These are phyloP conservation scores for Brachystomella parvula DNA, from an alignment of 1,140 invertebrate genomes.

Conservation along the genomic window DNA sequence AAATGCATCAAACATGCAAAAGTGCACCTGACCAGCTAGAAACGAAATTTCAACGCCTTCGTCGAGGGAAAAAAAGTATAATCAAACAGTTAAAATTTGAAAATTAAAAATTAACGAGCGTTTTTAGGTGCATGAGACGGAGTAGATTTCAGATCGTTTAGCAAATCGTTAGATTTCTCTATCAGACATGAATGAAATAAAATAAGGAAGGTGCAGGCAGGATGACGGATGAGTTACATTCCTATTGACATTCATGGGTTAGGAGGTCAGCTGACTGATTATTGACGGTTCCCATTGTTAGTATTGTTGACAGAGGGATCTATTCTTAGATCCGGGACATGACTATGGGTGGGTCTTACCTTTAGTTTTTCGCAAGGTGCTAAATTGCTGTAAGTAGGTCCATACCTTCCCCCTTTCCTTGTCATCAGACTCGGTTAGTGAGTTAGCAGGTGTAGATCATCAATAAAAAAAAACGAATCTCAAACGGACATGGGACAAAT, in stretches of 20 bases:
- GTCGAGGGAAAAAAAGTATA: not conserved
- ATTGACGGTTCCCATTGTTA: not conserved
- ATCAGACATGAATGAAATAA: too few species aligned
- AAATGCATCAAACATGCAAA: too few species aligned
- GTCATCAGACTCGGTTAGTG: not conserved
- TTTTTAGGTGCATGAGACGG: not conserved
- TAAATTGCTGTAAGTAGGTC: not conserved
- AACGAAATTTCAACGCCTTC: too few species aligned
- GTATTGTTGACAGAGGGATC: not conserved
- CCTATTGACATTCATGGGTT: not conserved
- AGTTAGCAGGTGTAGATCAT: not conserved
- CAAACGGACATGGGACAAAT: too few species aligned
- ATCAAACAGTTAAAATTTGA: not conserved
- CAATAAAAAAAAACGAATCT: not conserved
- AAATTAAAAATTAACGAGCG: not conserved
- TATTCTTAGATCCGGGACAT: not conserved
- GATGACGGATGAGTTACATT: not conserved
- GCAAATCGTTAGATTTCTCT: too few species aligned
- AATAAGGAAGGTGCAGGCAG: not conserved
- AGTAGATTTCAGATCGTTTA: too few species aligned
- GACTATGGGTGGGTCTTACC: too few species aligned
- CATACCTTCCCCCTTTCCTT: not conserved
- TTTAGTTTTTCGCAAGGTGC: too few species aligned
- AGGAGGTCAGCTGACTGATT: conserved; percentile 1
- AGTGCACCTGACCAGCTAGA: too few species aligned